Conservation (phyloP, 1,140 invertebrate genomes). For the Myzus persicae region DNA sequence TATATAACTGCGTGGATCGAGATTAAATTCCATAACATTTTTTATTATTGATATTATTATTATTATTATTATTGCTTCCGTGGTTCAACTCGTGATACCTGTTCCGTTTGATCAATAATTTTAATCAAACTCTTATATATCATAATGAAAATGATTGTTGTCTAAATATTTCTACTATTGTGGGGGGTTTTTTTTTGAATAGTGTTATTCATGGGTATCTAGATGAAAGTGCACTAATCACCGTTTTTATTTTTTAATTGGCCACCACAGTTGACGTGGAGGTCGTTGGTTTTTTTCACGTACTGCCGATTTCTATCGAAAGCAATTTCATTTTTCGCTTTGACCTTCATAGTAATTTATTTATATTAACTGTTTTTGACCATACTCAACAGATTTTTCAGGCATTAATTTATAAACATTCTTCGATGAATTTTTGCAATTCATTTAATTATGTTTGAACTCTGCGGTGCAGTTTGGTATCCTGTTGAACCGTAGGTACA, state of each 20-base stretch:
- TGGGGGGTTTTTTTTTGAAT: not conserved
- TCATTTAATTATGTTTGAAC: not conserved
- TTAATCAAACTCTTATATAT: not conserved
- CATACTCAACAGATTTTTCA: not conserved
- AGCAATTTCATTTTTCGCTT: conserved; percentile 21
- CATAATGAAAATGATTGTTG: conserved; percentile 9
- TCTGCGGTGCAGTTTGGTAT: not conserved
- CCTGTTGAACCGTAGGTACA: not conserved
- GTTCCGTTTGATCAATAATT: not conserved
- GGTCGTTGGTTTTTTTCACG: conserved; percentile 8
- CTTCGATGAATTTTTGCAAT: not conserved
- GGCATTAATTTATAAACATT: not conserved
- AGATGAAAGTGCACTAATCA: conserved; percentile 34
- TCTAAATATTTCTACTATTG: not conserved
- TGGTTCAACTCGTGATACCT: not conserved
- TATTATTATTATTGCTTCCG: not conserved
- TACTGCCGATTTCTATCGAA: conserved; percentile 27
- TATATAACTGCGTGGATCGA: not conserved
- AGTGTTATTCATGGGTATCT: not conserved
- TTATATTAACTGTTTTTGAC: not conserved
- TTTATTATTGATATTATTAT: too few species aligned
- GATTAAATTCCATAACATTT: not conserved
- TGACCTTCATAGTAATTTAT: conserved; percentile 5
- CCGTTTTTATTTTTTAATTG: conserved; percentile 18
- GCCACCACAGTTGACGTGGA: not conserved